Conservation (phyloP, 2,888 invertebrate species). For the Rhagonycha fulva region DNA sequence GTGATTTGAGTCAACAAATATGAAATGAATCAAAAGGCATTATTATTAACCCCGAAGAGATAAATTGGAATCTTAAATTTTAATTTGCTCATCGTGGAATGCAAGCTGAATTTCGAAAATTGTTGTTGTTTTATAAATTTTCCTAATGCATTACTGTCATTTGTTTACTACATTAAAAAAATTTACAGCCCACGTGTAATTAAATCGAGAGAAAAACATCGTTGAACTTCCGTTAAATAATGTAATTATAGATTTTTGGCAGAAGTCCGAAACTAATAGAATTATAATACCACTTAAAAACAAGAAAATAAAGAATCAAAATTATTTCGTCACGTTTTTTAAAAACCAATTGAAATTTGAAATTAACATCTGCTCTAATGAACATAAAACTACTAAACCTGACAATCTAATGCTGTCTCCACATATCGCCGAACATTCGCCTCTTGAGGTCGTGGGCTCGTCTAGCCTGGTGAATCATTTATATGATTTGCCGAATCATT, state of each 20-base stretch:
- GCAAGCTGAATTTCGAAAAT: not conserved
- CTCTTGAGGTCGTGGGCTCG: not conserved
- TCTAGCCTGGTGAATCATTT: too few relatives aligned
- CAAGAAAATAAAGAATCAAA: not conserved
- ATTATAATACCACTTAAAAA: slow-evolving; percentile 4
- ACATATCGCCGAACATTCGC: not conserved
- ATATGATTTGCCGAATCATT: too few relatives aligned
- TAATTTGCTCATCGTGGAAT: too few relatives aligned
- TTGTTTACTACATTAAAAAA: not conserved
- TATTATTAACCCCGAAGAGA: too few relatives aligned
- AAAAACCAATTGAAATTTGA: not conserved
- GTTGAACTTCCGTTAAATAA: slow-evolving; percentile 2
- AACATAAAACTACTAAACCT: not conserved
- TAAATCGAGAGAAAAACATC: not conserved
- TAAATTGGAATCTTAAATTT: too few relatives aligned
- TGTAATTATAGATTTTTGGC: slow-evolving; percentile 21
- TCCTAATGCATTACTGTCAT: not conserved
- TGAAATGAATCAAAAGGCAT: not conserved
- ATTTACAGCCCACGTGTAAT: not conserved
- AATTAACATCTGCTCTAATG: not conserved
- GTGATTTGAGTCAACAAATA: not conserved
- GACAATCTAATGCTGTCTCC: not conserved
- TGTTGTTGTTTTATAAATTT: not conserved
- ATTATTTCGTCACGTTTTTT: not conserved
- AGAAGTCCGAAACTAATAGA: slow-evolving; percentile 14